A percentile compares a stretch with the other conserved stretches of the same genome.
Conservation (phyloP, 2,888 invertebrate species). For the Tridacna crocea region DNA sequence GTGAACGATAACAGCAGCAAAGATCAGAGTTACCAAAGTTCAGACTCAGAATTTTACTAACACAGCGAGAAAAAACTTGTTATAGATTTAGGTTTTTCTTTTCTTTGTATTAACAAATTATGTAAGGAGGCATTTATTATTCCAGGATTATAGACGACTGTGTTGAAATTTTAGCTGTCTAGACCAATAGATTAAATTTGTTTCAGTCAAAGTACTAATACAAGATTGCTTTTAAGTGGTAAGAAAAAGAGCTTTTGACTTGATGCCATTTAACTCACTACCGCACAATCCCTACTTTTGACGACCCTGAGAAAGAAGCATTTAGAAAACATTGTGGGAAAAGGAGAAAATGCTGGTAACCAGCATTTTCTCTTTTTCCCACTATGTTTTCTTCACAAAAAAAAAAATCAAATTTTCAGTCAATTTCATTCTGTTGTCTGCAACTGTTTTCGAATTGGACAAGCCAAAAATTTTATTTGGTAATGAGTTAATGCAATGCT, state of each 20-base stretch:
- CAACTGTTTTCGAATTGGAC: neutral
- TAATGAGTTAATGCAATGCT: neutral
- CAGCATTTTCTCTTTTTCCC: neutral
- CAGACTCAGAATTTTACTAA: constrained; percentile 85
- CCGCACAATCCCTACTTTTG: neutral
- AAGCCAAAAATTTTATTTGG: neutral
- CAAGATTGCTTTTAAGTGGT: neutral
- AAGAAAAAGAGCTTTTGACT: no score
- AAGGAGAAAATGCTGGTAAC: constrained; percentile 5
- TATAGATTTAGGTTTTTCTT: constrained; percentile 16
- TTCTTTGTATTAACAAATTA: neutral
- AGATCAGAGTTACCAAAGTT: constrained; percentile 80
- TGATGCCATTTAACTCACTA: no score
- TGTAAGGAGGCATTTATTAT: neutral
- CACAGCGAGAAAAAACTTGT: constrained; percentile 1
- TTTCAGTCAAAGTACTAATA: neutral
- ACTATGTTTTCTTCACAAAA: neutral
- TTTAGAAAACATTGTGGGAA: constrained; percentile 6
- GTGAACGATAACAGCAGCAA: constrained; percentile 57
- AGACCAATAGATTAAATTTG: neutral
- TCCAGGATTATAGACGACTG: neutral
- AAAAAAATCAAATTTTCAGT: neutral
- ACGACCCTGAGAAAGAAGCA: neutral
- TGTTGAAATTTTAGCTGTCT: neutral
- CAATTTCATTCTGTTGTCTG: neutral